Evolutionary conservation across 2,888 invertebrate species (phyloP).

Genomic region (Sarcophaga variegata): DNA sequence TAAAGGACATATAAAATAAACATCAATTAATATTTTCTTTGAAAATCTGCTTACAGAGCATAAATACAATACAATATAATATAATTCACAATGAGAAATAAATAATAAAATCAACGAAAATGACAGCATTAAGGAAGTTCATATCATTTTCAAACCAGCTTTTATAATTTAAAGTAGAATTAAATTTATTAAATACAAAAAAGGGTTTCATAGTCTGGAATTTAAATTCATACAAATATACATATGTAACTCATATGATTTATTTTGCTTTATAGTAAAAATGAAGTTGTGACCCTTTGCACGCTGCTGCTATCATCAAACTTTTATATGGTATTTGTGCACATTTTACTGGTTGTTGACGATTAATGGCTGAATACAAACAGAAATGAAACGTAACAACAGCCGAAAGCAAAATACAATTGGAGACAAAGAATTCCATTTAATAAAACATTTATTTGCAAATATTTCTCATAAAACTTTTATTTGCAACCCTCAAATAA

Average conservation of each 20-base stretch:
- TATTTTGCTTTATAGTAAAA: background rate
- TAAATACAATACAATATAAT: background rate
- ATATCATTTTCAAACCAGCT: background rate
- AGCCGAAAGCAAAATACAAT: slow-evolving; percentile 41
- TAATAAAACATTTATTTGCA: slow-evolving; percentile 51
- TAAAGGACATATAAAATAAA: background rate
- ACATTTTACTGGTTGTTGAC: slow-evolving; percentile 43
- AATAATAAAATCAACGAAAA: background rate
- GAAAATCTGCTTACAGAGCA: background rate
- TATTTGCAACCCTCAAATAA: background rate
- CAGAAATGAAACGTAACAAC: slow-evolving; percentile 2
- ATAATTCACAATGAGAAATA: background rate
- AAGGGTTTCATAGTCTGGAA: no score
- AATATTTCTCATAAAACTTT: slow-evolving; percentile 34
- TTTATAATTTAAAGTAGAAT: no score
- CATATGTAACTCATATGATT: background rate
- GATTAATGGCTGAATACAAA: slow-evolving; percentile 13
- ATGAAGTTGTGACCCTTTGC: no score
- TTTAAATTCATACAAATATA: background rate
- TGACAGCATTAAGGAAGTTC: background rate
- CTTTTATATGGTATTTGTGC: slow-evolving; percentile 20
- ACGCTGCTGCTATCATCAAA: no score
- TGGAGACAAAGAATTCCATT: slow-evolving; percentile 49
- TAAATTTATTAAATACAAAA: no score
- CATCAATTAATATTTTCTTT: slow-evolving; percentile 7